Evolutionary conservation across 2,888 invertebrate genomes (phyloP).

Genomic region (Acleris laterana): DNA sequence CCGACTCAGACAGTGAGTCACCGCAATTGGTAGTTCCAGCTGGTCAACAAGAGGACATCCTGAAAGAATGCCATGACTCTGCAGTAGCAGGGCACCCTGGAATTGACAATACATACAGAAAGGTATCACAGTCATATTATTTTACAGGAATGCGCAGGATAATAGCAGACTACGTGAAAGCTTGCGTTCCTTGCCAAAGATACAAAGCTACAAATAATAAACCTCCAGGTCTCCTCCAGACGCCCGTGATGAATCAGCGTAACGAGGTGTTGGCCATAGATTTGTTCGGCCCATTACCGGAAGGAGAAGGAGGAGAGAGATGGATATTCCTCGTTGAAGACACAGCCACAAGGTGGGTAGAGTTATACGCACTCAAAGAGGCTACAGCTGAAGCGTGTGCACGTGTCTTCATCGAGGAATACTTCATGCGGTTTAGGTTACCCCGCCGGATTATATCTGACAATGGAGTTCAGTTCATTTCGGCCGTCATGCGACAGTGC

Average conservation of each 20-base stretch:
- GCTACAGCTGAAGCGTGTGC: neutral
- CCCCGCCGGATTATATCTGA: neutral
- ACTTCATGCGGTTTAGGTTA: no score
- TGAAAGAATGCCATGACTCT: neutral
- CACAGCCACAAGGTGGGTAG: constrained; percentile 1
- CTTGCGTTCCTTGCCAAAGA: neutral
- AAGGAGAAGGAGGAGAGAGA: neutral
- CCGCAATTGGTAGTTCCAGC: neutral
- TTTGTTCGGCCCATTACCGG: neutral
- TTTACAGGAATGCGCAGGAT: constrained; percentile 2
- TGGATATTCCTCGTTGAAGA: neutral
- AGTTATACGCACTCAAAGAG: neutral
- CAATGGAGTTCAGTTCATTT: neutral
- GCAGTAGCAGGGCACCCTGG: constrained; percentile 8
- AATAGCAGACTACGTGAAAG: neutral
- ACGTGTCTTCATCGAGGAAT: neutral
- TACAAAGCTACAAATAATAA: neutral
- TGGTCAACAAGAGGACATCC: neutral
- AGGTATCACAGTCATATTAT: constrained; percentile 3
- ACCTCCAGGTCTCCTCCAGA: constrained; percentile 1
- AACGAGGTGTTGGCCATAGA: neutral
- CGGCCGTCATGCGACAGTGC: neutral
- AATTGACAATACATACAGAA: constrained; percentile 25
- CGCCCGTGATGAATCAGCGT: neutral
- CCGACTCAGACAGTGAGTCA: constrained; percentile 1